phyloP scores from a whole-genome alignment of 1,140 invertebrate species.

The Drosophila subpulchrella region DNA sequence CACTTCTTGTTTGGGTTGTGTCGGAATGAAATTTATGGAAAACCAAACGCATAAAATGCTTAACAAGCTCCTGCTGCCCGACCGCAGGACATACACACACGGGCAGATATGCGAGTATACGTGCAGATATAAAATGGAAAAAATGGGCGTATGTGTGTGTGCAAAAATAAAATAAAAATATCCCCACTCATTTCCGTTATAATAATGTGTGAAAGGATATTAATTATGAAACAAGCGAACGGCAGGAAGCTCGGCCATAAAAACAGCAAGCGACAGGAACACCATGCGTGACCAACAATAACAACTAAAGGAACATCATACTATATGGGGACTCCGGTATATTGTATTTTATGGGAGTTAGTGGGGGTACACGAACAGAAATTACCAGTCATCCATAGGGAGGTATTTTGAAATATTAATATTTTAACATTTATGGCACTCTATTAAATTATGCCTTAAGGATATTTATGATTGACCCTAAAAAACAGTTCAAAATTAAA shows the following conservation, averaged over 20 bases:
- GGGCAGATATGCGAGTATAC: neutral
- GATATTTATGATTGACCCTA: no score
- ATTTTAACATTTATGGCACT: neutral
- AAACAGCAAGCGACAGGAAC: constrained; percentile 78
- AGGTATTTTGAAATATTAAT: no score
- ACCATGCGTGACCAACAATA: constrained; percentile 77
- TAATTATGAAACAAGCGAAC: constrained; percentile 81
- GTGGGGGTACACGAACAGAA: constrained; percentile 11
- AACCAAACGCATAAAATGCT: constrained; percentile 69
- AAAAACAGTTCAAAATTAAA: no score
- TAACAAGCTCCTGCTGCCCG: constrained; percentile 55
- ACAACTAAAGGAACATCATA: constrained; percentile 41
- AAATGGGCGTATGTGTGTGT: neutral
- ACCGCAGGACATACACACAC: constrained; percentile 29
- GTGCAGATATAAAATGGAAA: constrained; percentile 12
- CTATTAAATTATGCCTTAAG: neutral
- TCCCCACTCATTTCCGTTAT: constrained; percentile 72
- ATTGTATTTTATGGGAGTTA: constrained; percentile 73
- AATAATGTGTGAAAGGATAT: constrained; percentile 83
- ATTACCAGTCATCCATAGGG: no score
- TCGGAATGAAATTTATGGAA: constrained; percentile 64
- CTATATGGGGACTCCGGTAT: constrained; percentile 42
- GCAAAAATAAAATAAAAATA: constrained; percentile 33
- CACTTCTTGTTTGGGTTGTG: constrained; percentile 45
- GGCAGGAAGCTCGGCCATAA: constrained; percentile 75